Evolutionary conservation across 2,888 invertebrate genomes (phyloP).

Genomic region (Spilarctia lutea): DNA sequence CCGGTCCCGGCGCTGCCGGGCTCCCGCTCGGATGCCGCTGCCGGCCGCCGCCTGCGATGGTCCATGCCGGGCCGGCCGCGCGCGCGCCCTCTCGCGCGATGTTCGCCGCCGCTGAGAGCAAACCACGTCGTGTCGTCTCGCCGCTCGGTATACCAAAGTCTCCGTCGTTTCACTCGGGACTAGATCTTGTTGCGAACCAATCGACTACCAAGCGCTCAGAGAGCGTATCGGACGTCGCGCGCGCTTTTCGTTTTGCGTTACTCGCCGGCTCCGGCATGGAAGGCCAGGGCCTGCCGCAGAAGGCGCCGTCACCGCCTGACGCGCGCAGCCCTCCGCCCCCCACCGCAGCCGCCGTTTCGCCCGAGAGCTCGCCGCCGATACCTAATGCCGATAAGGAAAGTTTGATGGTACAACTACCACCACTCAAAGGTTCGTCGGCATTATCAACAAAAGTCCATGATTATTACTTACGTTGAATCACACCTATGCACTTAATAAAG

Average conservation of each 20-base stretch:
- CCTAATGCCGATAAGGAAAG: slow-evolving; percentile 76
- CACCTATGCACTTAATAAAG: neutral
- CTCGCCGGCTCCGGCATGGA: slow-evolving; percentile 75
- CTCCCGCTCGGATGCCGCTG: slow-evolving; percentile 84
- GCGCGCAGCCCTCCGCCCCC: slow-evolving; percentile 78
- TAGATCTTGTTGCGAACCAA: slow-evolving; percentile 92
- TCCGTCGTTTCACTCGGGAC: slow-evolving; percentile 95
- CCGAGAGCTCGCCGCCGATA: slow-evolving; percentile 67
- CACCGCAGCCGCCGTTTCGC: slow-evolving; percentile 63
- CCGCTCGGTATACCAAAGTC: slow-evolving; percentile 94
- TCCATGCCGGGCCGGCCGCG: slow-evolving; percentile 86
- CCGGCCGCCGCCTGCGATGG: slow-evolving; percentile 86
- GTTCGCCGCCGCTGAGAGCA: slow-evolving; percentile 84
- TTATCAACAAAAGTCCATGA: slow-evolving; percentile 5
- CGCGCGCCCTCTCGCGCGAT: slow-evolving; percentile 85
- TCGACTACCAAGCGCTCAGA: slow-evolving; percentile 79
- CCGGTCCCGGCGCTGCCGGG: slow-evolving; percentile 83
- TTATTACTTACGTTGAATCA: neutral
- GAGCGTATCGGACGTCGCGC: slow-evolving; percentile 82
- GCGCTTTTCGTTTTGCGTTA: slow-evolving; percentile 82
- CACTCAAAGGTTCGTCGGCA: slow-evolving; percentile 82
- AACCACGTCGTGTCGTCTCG: slow-evolving; percentile 85
- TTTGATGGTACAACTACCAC: slow-evolving; percentile 83
- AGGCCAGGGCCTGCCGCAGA: slow-evolving; percentile 73
- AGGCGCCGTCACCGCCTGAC: slow-evolving; percentile 79